Evolutionary conservation across 2,797 vertebrate genomes (phyloP).

Genomic region (Pseudochaenichthys georgianus): DNA sequence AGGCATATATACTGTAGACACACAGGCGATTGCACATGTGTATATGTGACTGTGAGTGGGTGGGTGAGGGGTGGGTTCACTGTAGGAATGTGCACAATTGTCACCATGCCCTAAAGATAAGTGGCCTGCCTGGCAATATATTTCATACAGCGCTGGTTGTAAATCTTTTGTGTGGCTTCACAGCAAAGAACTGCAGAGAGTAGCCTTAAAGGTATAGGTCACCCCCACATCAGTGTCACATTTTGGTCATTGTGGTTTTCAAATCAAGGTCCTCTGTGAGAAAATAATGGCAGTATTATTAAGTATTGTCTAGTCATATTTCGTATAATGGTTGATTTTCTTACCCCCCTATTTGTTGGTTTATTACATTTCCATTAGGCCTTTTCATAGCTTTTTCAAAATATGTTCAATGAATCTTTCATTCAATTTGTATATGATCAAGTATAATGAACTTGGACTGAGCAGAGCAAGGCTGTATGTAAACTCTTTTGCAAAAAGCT

Average conservation of each 20-base stretch:
- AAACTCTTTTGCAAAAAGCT: constrained; percentile 2
- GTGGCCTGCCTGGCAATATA: constrained; percentile 71
- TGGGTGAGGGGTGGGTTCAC: constrained; percentile 53
- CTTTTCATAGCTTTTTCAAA: background rate
- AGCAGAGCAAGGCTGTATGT: background rate
- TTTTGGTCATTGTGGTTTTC: constrained; percentile 44
- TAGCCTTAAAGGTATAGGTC: constrained; percentile 83
- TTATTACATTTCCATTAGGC: background rate
- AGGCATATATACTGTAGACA: constrained; percentile 12
- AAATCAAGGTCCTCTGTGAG: constrained; percentile 34
- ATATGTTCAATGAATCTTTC: constrained; percentile 3
- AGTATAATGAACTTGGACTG: background rate
- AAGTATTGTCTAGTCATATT: background rate
- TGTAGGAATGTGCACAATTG: constrained; percentile 72
- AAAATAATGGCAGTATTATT: constrained; percentile 30
- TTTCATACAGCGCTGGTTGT: constrained; percentile 68
- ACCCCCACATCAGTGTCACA: constrained; percentile 68
- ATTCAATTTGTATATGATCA: background rate
- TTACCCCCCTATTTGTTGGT: background rate
- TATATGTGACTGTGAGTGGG: constrained; percentile 20
- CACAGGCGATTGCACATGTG: background rate
- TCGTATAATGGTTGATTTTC: constrained; percentile 1
- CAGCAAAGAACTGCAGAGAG: constrained; percentile 65
- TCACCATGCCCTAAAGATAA: constrained; percentile 76
- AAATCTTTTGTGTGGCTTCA: constrained; percentile 77